Evolutionary conservation across 1,140 invertebrate species (phyloP), one percentile per base, ranked within the genome.

Genomic region (Lerema accius): DNA sequence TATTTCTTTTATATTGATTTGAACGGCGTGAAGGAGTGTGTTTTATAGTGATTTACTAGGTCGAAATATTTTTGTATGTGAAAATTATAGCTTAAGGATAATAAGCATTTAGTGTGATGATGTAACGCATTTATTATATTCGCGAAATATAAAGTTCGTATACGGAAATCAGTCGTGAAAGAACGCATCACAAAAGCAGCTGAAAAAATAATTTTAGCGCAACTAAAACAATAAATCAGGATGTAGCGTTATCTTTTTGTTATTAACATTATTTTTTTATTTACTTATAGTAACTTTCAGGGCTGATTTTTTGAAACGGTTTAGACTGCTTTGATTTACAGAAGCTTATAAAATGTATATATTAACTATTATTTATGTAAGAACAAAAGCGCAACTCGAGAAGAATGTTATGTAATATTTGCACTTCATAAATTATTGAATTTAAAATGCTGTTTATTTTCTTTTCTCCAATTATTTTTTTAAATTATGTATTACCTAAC

Each of bases 371-470:
- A 82, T 86, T 84, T 85, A 82, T 84, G 72, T 80, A 86, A 86
- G 78, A 78, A 82, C 72, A 84, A 89, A 84, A 79, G 77, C 81
- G 81, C 78, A 84, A 83, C 81, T 84, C 79, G 80, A 71, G 62
- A 81, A 80, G 80, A 82, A 81, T 67, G 79, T 83, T 84, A 80
- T 86, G 80, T 87, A 86, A 78, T 83, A 69, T 71, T 75, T 84
- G 86, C 82, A 89, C 86, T 86, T 83, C 80, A 86, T 86, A 89
- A 86, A 87, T 86, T 87, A 87, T 89, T 86, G 80, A 86, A 84
- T 78, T 82, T 82, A 78, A 74, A 60, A 13, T 32, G 5, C 46
- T 49, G 23, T 73, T 78, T 68, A 76, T 64, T 75, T 77, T 69
- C 53, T 26, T 40, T 35, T 60, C n/a, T n/a, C n/a, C n/a, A n/a